phyloP scores from a whole-genome alignment of 2,888 invertebrate species.

The Monochamus alternatus region DNA sequence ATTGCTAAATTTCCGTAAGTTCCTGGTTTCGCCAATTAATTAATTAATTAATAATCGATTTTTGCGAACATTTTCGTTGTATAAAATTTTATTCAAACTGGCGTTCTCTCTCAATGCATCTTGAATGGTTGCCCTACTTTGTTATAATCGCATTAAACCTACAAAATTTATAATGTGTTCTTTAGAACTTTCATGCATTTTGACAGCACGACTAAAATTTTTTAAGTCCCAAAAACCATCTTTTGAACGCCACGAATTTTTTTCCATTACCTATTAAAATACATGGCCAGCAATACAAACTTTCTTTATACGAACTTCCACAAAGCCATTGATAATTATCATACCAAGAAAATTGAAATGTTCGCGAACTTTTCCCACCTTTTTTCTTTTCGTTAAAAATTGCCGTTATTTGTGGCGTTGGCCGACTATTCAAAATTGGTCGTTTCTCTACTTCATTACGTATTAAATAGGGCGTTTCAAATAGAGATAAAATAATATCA shows the following conservation, averaged over 20 bases:
- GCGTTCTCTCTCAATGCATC: not conserved
- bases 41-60: conserved; percentile 25
- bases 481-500: not conserved
- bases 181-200: not conserved
- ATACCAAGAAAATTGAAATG: not conserved
- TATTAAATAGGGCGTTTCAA: not conserved
- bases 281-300: conserved; percentile 3
- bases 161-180: conserved; percentile 1
- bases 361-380: conserved; percentile 11
- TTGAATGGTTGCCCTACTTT: not conserved
- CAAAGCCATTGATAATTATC: not conserved
- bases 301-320: not conserved
- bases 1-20: conserved; percentile 18
- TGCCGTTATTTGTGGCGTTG: conserved; percentile 4
- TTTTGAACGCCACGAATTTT: not conserved
- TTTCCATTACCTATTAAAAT: not conserved
- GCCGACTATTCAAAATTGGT: not conserved
- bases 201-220: not conserved
- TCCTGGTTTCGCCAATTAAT: conserved; percentile 23
- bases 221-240: not conserved
- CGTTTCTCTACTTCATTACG: not conserved
- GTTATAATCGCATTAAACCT: not conserved
- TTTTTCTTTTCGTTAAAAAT: conserved; percentile 9
- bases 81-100: not conserved
- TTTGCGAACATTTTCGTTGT: conserved; percentile 18